Evolutionary conservation across 1,140 invertebrate genomes (phyloP), one percentile per base, ranked within the genome.

Genomic region (Saccostrea glomerata): DNA sequence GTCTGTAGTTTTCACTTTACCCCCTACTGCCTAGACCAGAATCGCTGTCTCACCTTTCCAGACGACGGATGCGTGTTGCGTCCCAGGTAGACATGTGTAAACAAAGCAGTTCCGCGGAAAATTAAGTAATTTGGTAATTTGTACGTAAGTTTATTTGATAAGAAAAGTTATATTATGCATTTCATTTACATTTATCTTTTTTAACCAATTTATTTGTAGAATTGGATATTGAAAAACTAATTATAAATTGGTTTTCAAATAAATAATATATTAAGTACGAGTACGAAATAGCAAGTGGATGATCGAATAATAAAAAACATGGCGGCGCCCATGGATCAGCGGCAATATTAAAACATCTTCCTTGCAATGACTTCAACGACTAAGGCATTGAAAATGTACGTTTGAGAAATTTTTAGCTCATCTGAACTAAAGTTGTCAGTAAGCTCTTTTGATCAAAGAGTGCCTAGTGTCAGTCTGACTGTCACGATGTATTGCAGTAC

Each of bases 31-130:
- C 47, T 20, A 63, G 5, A n/a, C 15, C 0, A 17, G 15, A 5
- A 3, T 63, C 5, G 0, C 15, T 6, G 17, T 63, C 17, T 4
- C 54, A 17, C n/a, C 12, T 15, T 9, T 40, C 30, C 30, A 36
- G 30, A 36, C 0, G 30, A 1, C 30, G 30, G 30, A 83, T 84
- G 86, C 60, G n/a, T 30, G 25, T 87, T 82, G 55, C 58, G 30
- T 30, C 63, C 15, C 23, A 36, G 56, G 84, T 85, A 73, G 89
- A 89, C 92, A 92, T 92, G 92, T 92, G 90, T 92, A 92, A 92
- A 92, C 92, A 92, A 90, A 88, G n/a, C 12, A 88, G 88, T 36
- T 54, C 30, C 88, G 90, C 86, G 90, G 58, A 60, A 84, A 92
- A 90, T 87, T 30, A 2, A 20, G 13, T 6, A 20, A 63, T 63